Evolutionary conservation across 2,888 invertebrate genomes (phyloP), one percentile per base, ranked within the genome.

Genomic region (Leptinotarsa juncta): DNA sequence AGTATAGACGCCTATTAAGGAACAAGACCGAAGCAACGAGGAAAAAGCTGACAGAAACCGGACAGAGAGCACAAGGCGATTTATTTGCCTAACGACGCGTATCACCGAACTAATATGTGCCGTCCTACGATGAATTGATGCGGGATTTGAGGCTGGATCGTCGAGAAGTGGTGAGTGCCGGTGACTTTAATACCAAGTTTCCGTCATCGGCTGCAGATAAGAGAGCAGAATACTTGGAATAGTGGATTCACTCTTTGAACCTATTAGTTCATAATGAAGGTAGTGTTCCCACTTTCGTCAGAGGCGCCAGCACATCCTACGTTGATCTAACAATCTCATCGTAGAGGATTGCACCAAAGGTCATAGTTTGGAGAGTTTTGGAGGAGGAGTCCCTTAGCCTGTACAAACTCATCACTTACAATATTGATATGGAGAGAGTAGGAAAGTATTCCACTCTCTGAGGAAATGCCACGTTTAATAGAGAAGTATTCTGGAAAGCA

Each of bases 311-410:
- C 20, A 66, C n/a, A 3, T 49, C 65, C 10, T 1, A 48, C 12
- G 49, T 66, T 12, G 65, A 66, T 12, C n/a, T 66, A 12, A 66
- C 65, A 2, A 26, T 66, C n/a, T 55, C 55, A 0, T 12, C 55
- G 10, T 20, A 20, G 3, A 42, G 5, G 18, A 66, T 7, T 48
- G 65, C 32, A 20, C 7, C 3, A 5, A 26, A 66, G 14, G 18
- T 32, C 26, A 42, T 16, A 10, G 16, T 18, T 1, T 65, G 65
- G 42, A 15, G 23, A 12, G 65, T 26, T 10, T 16, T 65, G 10
- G 42, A 66, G n/a, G 65, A 66, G n/a, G 65, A 66, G 65, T 48
- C 42, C n/a, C 15, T 66, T 16, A 66, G 65, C 65, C n/a, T 66
- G n/a, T 49, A 66, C 48, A 18, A 16, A 42, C 49, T 10, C 16